Evolutionary conservation across 2,113 vertebrate genomes (phyloP).

Genomic region (Columba livia): DNA sequence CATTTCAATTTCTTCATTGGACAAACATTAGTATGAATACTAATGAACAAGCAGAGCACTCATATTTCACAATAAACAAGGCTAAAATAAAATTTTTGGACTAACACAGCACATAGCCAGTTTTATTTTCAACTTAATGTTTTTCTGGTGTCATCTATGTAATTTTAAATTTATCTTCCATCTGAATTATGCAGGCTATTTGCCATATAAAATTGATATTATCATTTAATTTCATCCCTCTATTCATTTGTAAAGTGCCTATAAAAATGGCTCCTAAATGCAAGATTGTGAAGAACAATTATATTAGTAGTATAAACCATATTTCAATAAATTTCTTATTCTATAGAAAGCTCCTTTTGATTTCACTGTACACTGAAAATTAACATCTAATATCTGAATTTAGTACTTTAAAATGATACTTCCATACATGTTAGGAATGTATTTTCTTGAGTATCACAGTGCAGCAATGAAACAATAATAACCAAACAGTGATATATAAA

Average conservation of each 20-base stretch:
- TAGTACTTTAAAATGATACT: not conserved
- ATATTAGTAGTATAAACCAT: not conserved
- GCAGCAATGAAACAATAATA: not conserved
- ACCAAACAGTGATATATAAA: not conserved
- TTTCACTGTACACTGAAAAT: not conserved
- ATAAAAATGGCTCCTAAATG: constrained; percentile 6
- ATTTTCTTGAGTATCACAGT: not conserved
- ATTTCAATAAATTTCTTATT: not conserved
- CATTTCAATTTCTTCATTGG: not conserved
- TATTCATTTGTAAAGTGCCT: constrained; percentile 29
- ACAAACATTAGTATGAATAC: not conserved
- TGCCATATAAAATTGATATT: constrained; percentile 28
- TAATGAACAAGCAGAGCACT: not conserved
- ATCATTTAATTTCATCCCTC: constrained; percentile 14
- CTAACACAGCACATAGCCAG: not conserved
- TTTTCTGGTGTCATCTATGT: not conserved
- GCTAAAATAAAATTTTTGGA: not conserved
- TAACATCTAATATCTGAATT: not conserved
- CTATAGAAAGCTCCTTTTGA: not conserved
- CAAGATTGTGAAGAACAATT: not conserved
- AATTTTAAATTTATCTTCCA: constrained; percentile 16
- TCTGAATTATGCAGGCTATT: constrained; percentile 12
- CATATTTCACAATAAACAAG: not conserved
- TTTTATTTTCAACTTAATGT: not conserved
- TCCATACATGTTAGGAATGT: not conserved